These are phyloP conservation scores for Hirtodrosophila cameraria DNA, from an alignment of 2,888 invertebrate species.

Conservation along the genomic window DNA sequence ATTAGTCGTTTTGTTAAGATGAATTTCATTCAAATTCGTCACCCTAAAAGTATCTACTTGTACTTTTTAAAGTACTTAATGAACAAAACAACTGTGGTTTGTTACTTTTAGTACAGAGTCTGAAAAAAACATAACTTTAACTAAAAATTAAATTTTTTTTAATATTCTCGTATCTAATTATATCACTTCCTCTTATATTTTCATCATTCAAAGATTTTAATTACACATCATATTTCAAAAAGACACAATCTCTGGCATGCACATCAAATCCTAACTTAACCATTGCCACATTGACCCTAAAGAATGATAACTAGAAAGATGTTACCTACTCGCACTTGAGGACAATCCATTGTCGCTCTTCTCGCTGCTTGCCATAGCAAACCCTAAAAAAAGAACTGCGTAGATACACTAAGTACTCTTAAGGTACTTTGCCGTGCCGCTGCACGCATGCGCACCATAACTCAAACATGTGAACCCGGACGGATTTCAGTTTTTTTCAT, in stretches of 20 bases:
- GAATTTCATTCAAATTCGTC: too few species aligned
- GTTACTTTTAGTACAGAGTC: too few species aligned
- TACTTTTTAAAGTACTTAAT: too few species aligned
- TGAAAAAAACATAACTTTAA: too few species aligned
- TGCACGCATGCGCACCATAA: conserved; percentile 76
- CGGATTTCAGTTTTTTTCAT: conserved; percentile 44
- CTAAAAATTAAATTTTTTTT: too few species aligned
- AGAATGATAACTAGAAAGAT: conserved; percentile 29
- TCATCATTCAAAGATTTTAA: neutral
- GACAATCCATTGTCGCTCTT: conserved; percentile 22
- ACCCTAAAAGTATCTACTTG: too few species aligned
- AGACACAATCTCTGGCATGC: conserved; percentile 13
- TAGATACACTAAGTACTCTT: conserved; percentile 31
- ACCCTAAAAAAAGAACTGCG: neutral
- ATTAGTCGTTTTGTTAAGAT: too few species aligned
- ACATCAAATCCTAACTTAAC: conserved; percentile 29
- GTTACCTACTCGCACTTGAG: conserved; percentile 25
- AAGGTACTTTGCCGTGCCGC: conserved; percentile 32
- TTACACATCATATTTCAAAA: conserved; percentile 21
- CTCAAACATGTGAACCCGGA: conserved; percentile 62
- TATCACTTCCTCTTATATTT: neutral
- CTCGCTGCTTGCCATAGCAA: conserved; percentile 18
- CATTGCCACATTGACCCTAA: conserved; percentile 25
- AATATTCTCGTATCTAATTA: too few species aligned
- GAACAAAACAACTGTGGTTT: too few species aligned